Conservation (phyloP, 2,113 vertebrate genomes). For the Empidonax traillii region DNA sequence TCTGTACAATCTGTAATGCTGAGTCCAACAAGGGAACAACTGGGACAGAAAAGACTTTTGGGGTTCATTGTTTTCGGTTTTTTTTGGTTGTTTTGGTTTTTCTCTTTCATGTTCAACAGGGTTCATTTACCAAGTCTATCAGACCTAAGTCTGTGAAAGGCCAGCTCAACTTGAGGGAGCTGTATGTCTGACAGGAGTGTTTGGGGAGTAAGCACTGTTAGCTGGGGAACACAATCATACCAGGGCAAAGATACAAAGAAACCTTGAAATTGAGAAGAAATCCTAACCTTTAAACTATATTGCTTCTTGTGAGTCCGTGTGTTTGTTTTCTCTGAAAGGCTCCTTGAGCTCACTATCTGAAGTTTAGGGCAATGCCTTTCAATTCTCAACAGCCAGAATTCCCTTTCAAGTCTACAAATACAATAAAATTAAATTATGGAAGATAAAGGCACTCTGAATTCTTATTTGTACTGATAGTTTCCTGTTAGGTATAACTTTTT, state of each 20-base stretch:
- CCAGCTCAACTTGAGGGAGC: background rate
- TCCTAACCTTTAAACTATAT: conserved; percentile 44
- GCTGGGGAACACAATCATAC: background rate
- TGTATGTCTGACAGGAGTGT: background rate
- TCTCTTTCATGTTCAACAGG: background rate
- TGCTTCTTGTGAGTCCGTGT: conserved; percentile 22
- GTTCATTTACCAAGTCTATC: background rate
- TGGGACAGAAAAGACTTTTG: background rate
- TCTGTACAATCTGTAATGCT: conserved; percentile 1
- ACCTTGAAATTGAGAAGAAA: conserved; percentile 37
- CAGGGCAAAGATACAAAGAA: background rate
- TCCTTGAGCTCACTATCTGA: conserved; percentile 49
- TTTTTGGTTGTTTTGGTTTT: background rate
- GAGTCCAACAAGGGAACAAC: background rate
- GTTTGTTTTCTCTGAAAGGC: conserved; percentile 39
- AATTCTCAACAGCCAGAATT: conserved; percentile 31
- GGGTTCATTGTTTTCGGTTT: background rate
- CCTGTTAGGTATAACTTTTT: background rate
- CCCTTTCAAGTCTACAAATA: conserved; percentile 53
- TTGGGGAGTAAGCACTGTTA: background rate
- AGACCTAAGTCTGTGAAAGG: background rate
- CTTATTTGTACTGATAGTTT: background rate
- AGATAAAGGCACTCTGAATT: background rate
- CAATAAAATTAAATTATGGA: conserved; percentile 3
- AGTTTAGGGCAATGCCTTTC: conserved; percentile 62